Conservation (phyloP, 2,797 vertebrate genomes). For the Sylvia borin region DNA sequence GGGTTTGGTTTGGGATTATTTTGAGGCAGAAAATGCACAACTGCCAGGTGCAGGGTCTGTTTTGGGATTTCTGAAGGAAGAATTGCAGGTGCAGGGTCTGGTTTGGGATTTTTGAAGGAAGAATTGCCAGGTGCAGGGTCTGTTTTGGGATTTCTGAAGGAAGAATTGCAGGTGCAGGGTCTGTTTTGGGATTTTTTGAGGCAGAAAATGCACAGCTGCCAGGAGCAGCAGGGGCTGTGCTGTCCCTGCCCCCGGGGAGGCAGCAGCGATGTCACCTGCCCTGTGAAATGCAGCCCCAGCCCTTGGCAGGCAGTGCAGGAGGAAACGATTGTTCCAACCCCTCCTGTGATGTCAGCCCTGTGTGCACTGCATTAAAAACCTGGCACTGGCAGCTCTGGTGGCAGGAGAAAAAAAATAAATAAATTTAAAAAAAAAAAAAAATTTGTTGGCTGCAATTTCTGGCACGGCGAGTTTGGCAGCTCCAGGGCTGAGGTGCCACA, state of each 20-base stretch:
- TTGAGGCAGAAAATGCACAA: no score
- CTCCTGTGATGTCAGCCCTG: background rate
- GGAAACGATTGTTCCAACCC: slow-evolving; percentile 2
- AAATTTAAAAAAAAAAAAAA: background rate
- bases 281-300: background rate
- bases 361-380: background rate
- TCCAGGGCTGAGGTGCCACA: background rate
- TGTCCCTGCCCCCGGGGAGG: background rate
- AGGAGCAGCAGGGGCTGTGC: background rate
- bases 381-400: background rate
- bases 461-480: slow-evolving; percentile 1
- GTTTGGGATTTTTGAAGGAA: background rate
- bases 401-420: background rate
- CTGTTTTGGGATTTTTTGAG: no score
- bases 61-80: no score
- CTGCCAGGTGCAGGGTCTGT: no score
- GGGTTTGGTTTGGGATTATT: no score
- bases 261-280: background rate
- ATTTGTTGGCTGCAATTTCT: background rate
- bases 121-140: background rate
- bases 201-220: background rate
- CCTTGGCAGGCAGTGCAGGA: background rate
- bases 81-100: no score
- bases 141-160: no score
- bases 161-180: background rate